Conservation (phyloP, 2,797 vertebrate species). For the Hybognathus amarus region DNA sequence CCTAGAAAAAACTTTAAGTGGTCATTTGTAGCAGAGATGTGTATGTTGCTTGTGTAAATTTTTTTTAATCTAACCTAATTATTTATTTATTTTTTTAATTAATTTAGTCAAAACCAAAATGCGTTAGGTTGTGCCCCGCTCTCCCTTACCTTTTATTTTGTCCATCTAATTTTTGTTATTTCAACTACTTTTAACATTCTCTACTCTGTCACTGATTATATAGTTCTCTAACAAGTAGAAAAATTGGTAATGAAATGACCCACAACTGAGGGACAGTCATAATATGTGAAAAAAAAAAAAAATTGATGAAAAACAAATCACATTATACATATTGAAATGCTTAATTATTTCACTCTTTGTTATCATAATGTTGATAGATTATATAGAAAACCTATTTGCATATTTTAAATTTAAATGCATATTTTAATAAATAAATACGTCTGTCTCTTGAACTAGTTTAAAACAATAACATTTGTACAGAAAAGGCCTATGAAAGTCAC, state of each 20-base stretch:
- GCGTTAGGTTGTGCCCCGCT: too few species aligned
- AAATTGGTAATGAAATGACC: not conserved
- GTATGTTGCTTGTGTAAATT: too few species aligned
- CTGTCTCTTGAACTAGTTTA: not conserved
- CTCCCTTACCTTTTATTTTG: not conserved
- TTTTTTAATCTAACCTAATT: too few species aligned
- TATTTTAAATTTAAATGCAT: not conserved
- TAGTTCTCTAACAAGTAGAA: not conserved
- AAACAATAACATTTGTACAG: not conserved
- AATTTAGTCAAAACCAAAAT: too few species aligned
- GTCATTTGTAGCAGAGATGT: too few species aligned
- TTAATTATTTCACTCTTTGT: not conserved
- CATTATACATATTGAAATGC: not conserved
- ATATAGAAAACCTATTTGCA: not conserved
- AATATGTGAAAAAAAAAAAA: too few species aligned
- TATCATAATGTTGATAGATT: not conserved
- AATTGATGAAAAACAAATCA: not conserved
- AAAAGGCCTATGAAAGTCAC: not conserved
- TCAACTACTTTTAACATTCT: not conserved
- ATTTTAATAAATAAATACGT: not conserved
- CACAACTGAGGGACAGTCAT: not conserved
- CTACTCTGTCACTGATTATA: not conserved
- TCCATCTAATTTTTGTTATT: not conserved
- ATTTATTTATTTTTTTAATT: too few species aligned
- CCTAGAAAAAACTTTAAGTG: too few species aligned